Percentiles rank a stretch among this genome's conserved stretches.
phyloP scores from a whole-genome alignment of 2,797 vertebrate genomes.

The Meriones psammophilus region DNA sequence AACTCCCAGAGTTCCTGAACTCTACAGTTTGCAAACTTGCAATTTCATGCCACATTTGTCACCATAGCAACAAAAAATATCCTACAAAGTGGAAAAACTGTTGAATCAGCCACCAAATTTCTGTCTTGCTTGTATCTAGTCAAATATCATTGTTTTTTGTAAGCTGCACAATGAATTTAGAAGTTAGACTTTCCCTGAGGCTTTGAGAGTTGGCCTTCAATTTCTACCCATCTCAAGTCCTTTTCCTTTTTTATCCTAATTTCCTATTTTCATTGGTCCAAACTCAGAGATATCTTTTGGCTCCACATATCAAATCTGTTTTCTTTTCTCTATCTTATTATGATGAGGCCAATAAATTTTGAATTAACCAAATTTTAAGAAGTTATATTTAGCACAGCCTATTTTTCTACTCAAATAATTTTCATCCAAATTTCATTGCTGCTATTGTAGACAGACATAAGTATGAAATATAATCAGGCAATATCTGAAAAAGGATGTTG shows the following conservation, averaged over 20 bases:
- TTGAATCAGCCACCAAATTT: slow-evolving; percentile 64
- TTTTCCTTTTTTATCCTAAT: neutral
- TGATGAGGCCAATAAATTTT: neutral
- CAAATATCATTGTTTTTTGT: neutral
- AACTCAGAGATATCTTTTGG: neutral
- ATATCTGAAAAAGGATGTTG: neutral
- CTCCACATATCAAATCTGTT: neutral
- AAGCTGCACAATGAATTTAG: neutral
- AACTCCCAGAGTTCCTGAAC: slow-evolving; percentile 59
- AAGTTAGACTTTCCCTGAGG: neutral
- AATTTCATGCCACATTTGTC: slow-evolving; percentile 83
- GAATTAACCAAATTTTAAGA: neutral
- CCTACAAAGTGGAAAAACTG: slow-evolving; percentile 71
- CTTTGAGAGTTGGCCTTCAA: neutral
- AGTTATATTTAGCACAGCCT: neutral
- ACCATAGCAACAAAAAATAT: slow-evolving; percentile 64
- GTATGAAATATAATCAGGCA: neutral
- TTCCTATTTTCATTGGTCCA: neutral
- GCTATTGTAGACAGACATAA: neutral
- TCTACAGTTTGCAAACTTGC: slow-evolving; percentile 76
- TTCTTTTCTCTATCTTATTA: neutral
- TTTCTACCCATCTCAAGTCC: neutral
- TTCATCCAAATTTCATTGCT: neutral
- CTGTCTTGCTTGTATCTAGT: neutral
- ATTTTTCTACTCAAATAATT: neutral